Evolutionary conservation across 2,113 vertebrate genomes (phyloP), one percentile per base, ranked within the genome.

Genomic region (Thryonomys swinderianus): DNA sequence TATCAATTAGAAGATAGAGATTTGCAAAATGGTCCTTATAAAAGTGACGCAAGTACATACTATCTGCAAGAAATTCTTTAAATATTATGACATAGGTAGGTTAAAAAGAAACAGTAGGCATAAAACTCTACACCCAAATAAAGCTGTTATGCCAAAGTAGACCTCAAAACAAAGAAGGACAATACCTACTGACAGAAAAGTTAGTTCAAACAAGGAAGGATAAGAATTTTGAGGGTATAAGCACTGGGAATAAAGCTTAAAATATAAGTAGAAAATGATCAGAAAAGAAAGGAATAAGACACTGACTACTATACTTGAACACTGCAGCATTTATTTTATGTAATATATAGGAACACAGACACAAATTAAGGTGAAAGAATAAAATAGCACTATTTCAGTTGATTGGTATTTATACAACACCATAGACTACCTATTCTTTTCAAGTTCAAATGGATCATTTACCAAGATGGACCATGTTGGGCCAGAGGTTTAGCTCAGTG

Each of bases 361-460:
- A 59, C 42, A 89, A 79, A 94, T 42, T 74, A 88, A 59, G 42
- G 80, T 45, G 69, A 67, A 95, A 73, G 73, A 93, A 93, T 32
- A 23, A 78, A 95, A 84, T 82, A 78, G 11, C 30, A 78, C 27
- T 53, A 67, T 14, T 14, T 74, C n/a, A 85, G 55, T 71, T 91
- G 62, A 71, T 32, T 66, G 86, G 45, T 87, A 83, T 93, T 73
- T 85, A 55, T 74, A 69, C 64, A 88, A 85, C 12, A 74, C 13
- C 17, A 42, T 51, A 69, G 62, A 80, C 45, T 37, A 71, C 53
- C 71, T 71, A 51, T 64, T 80, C 78, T 91, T 91, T 84, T 79
- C 34, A 88, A 93, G 55, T 51, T 23, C 17, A 62, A 82, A 53
- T 6, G 27, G 69, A 88, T 78, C 21, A 11, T 74, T 74, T 74